Base-by-base conservation (phyloP, 1,140 invertebrate species). In the Brachionus calyciflorus region DNA sequence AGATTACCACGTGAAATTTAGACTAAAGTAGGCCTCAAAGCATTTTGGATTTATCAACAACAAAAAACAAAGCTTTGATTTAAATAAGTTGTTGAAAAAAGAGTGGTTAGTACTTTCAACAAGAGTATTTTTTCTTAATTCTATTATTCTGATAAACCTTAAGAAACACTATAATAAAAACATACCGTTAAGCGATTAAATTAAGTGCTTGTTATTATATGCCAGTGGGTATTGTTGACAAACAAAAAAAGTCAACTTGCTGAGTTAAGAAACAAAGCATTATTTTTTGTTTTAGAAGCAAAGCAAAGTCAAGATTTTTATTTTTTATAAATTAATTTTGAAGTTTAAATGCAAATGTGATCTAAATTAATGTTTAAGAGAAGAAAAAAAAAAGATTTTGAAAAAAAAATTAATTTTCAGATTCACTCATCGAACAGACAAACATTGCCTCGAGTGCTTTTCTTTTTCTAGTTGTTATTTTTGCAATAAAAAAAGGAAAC, bases 401-500 rank as follows among this genome's bases (percentile, higher is more conserved):
- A 5, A 37, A 37, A 37, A 5, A 5, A 37, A 5, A 5, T 37
- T 37, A n/a, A n/a, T n/a, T 37, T 37, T 37, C 9, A 37, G 33
- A 37, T 37, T 37, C 33, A 57, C n/a, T 57, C 21, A 60, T 33
- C 37, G 55, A 60, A 60, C 37, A 60, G 55, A 60, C 55, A 60
- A 60, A 19, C 30, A 37, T 14, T n/a, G 14, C 28, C 55, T 33
- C 10, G n/a, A n/a, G 55, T 33, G 55, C 17, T 33, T 60, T 37
- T 57, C 9, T 5, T 51, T 55, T 14, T 55, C 24, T 55, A 17
- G 37, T 60, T 60, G 55, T 33, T 33, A 33, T 33, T 60, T 60
- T 37, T 37, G 33, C 33, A 37, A 37, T 37, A 37, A 37, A 37
- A 33, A 57, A 37, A 60, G 55, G 55, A 60, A 60, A 33, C 55